A percentile compares a stretch with the other conserved stretches of the same genome.
These are phyloP conservation scores for Brachyalestes nurse DNA, from an alignment of 2,797 vertebrate species.

Conservation along the genomic window DNA sequence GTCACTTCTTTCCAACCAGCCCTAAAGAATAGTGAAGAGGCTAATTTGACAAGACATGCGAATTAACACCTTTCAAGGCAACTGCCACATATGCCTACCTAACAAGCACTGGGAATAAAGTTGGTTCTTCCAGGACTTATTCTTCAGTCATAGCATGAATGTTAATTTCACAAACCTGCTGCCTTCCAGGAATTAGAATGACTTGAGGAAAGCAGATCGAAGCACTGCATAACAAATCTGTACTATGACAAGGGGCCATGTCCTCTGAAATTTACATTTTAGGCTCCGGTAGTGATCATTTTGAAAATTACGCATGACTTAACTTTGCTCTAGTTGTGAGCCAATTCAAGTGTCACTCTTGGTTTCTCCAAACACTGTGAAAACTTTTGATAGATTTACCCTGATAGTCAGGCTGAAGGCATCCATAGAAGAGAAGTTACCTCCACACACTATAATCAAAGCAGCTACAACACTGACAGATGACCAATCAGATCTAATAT, in stretches of 20 bases:
- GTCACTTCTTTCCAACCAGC: constrained; percentile 47
- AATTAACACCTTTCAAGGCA: constrained; percentile 66
- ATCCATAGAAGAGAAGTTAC: constrained; percentile 49
- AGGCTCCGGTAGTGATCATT: constrained; percentile 8
- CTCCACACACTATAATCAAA: constrained; percentile 53
- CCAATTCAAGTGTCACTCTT: constrained; percentile 41
- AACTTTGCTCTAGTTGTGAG: constrained; percentile 31
- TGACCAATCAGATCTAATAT: constrained; percentile 59
- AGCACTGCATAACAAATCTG: constrained; percentile 36
- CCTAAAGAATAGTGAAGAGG: constrained; percentile 55
- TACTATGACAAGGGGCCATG: constrained; percentile 20
- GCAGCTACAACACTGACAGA: constrained; percentile 52
- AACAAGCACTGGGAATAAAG: constrained; percentile 41
- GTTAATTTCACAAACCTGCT: constrained; percentile 43
- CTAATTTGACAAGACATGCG: constrained; percentile 67
- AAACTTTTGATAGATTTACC: constrained; percentile 46
- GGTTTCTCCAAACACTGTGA: constrained; percentile 30
- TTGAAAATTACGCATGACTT: constrained; percentile 30
- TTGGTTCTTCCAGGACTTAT: constrained; percentile 31
- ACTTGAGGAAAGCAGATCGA: constrained; percentile 5
- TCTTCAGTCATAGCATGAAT: constrained; percentile 36
- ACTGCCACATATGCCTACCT: constrained; percentile 49
- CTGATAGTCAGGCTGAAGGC: constrained; percentile 38
- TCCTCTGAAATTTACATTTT: constrained; percentile 26
- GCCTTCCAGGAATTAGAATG: constrained; percentile 29